Evolutionary conservation across 2,797 vertebrate species (phyloP), one percentile per base, ranked within the genome.

Genomic region (Poeciliopsis infans): DNA sequence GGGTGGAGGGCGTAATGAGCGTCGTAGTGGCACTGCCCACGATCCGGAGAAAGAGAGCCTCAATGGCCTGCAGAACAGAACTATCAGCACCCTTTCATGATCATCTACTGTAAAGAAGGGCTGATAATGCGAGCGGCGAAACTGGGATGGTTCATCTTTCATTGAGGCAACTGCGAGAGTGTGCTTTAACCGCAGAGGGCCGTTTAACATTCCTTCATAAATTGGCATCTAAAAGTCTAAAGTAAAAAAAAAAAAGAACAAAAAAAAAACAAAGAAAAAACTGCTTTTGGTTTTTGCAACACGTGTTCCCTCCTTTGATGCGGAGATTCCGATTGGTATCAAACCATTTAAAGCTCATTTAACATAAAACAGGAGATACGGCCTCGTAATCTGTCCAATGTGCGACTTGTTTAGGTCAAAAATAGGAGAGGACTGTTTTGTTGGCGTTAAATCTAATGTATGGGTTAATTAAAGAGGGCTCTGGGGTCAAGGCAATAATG

Each of bases 401-500:
- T 69, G 74, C 15, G 84, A 87, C 82, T 77, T 84, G 47, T 86
- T 79, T 53, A 64, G 31, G 57, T 74, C 51, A 72, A 74, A 81
- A 80, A 51, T 41, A 64, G 80, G 33, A 80, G 55, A 80, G 72
- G 53, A 73, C 46, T 31, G 43, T 80, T 77, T n/a, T 39, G 91
- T 93, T 93, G 81, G 94, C 91, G 93, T 91, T 92, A 92, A 92
- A 94, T 94, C 93, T 94, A 95, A 96, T 89, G 82, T 87, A 91
- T 87, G 90, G 85, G 93, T 95, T 94, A 94, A 95, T 96, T 96
- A 95, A 90, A 90, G 86, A 92, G 94, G 94, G 94, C 95, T 92
- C 78, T 78, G 90, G 96, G 96, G 97, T 96, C 96, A 96, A 28
- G 81, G 95, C 94, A 96, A 94, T 95, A 95, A 96, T 96, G 95